Base-by-base conservation (phyloP, 2,888 invertebrate genomes). In the Brachyopa scutellaris region DNA sequence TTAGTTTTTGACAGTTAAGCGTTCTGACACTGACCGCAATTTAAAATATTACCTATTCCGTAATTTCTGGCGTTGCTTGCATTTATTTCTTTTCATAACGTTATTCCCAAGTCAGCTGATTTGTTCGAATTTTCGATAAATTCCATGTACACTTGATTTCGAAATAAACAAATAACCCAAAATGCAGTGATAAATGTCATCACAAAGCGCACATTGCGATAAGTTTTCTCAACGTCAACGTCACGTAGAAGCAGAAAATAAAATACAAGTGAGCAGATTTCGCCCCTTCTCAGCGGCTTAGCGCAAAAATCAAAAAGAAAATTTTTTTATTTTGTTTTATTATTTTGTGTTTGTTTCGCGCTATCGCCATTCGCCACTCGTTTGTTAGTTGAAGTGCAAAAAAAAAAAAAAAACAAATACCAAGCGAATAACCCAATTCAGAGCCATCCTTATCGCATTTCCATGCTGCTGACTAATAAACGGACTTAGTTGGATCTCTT, bases 201-300 rank as follows among this genome's bases (percentile, higher is more conserved):
- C 2, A 17, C 7, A 61, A 76, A 70, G 36, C 21, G 9, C 1
- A 76, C 31, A 8, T 38, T 6, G 8, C 45, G 61, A 82, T 77
- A 72, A 55, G 53, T 66, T 77, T 76, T 80, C 77, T 21, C 82
- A 77, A 82, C 82, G 82, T 82, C 82, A 82, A n/a, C n/a, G n/a
- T n/a, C 70, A 82, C 61, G 55, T 61, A 42, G 45, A 26, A 26
- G 26, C 57, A 45, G 69, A 42, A 45, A 64, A 49, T 51, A 76
- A 13, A 62, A 76, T 59, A 64, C 64, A 21, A 70, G 61, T 64
- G 26, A 26, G 49, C 40, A 64, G 66, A 59, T 55, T 53, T 80
- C 9, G 19, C 33, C 51, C 49, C 19, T 64, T 36, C 26, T 31
- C 59, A 42, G 51, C 76, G 77, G 70, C 38, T 70, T 64, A 70